A percentile compares a stretch with the other conserved stretches of the same genome.
Conservation (phyloP, 2,113 vertebrate species). For the Indri indri region DNA sequence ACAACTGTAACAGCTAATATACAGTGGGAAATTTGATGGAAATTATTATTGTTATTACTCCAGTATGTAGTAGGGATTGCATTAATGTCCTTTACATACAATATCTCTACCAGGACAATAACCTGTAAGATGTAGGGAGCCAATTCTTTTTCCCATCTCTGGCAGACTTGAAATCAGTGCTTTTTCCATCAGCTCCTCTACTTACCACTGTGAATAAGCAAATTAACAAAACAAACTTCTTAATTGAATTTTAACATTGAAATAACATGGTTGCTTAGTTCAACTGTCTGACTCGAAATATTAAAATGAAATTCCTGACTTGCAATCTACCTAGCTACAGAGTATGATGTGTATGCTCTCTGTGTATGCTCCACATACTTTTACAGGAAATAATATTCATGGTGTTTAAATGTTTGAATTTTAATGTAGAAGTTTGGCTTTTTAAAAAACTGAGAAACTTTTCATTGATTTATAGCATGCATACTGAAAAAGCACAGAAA, state of each 20-base stretch:
- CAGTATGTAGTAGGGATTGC: neutral
- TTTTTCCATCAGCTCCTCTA: neutral
- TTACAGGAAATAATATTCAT: constrained; percentile 11
- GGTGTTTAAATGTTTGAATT: neutral
- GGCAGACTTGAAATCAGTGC: neutral
- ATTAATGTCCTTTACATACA: neutral
- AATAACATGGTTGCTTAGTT: neutral
- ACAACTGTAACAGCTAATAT: neutral
- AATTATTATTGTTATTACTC: neutral
- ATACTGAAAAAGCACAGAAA: neutral
- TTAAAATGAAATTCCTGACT: constrained; percentile 36
- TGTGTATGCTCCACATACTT: neutral
- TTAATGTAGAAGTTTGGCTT: neutral
- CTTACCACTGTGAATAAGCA: neutral
- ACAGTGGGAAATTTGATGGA: neutral
- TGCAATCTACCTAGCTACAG: neutral
- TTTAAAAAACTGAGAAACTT: neutral
- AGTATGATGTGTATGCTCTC: neutral
- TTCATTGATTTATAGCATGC: neutral
- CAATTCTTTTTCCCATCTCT: neutral
- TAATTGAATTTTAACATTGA: neutral
- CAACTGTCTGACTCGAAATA: neutral
- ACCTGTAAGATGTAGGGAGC: neutral
- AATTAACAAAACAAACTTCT: neutral
- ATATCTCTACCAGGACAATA: neutral